These are phyloP conservation scores for Montipora sp. DNA, from an alignment of 64 coral and sea anemone genomes.

Conservation along the genomic window DNA sequence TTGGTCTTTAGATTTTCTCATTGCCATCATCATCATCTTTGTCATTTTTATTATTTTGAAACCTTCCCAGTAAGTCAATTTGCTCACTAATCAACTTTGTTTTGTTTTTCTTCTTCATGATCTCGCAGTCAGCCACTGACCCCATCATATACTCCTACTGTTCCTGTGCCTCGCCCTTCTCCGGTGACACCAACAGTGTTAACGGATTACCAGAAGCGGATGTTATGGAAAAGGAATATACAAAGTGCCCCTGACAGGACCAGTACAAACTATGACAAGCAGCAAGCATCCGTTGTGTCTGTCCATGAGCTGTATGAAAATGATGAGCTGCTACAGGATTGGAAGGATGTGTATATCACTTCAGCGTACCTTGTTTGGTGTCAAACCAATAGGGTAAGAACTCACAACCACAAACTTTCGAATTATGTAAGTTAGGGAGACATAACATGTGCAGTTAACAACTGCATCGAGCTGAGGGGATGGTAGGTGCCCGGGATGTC, in stretches of 20 bases:
- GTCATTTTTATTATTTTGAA: too few species aligned
- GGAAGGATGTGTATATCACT: constrained; percentile 89
- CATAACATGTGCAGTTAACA: too few species aligned
- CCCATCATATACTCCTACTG: constrained; percentile 10
- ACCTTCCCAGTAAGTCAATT: too few species aligned
- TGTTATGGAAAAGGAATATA: constrained; percentile 83
- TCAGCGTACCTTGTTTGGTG: constrained; percentile 99
- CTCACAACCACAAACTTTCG: not conserved
- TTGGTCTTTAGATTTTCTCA: too few species aligned
- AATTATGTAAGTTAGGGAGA: too few species aligned
- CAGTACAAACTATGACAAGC: not conserved
- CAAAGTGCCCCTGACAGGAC: not conserved
- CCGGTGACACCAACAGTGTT: constrained; percentile 66
- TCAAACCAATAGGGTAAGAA: constrained; percentile 69
- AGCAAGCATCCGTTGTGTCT: constrained; percentile 62
- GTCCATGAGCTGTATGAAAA: constrained; percentile 96
- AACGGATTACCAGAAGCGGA: constrained; percentile 81
- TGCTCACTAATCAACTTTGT: not conserved
- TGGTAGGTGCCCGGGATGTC: too few species aligned
- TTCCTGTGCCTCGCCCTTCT: constrained; percentile 37
- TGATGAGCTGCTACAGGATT: constrained; percentile 85
- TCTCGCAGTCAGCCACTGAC: not conserved
- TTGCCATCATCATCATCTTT: too few species aligned
- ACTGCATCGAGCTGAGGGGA: too few species aligned
- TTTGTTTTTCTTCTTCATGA: not conserved